Conservation (phyloP, 2,113 vertebrate genomes). For the Oncorhynchus nerka region DNA sequence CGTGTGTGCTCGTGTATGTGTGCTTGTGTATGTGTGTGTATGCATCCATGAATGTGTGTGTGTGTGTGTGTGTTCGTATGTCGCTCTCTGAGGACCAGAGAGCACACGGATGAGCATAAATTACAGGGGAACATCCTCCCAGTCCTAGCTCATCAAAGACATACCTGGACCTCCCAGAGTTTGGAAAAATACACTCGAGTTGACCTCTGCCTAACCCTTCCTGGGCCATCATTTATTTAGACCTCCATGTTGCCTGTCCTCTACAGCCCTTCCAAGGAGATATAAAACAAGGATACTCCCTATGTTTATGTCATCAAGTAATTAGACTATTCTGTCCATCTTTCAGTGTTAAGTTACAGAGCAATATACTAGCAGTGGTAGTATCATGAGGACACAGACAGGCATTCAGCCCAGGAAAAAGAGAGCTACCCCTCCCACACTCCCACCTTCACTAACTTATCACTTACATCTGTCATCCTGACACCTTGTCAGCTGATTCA, state of each 20-base stretch:
- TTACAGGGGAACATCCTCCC: conserved; percentile 33
- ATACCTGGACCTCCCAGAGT: conserved; percentile 28
- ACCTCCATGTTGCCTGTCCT: conserved; percentile 2
- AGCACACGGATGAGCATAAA: conserved; percentile 28
- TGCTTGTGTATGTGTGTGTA: conserved; percentile 21
- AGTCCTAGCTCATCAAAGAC: conserved; percentile 21
- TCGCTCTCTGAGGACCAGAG: neutral
- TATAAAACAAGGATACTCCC: conserved; percentile 37
- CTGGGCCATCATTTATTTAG: conserved; percentile 25
- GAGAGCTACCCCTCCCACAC: conserved; percentile 41
- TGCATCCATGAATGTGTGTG: neutral
- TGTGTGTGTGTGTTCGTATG: neutral
- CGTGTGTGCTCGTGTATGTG: neutral
- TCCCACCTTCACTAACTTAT: neutral
- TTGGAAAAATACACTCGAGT: conserved; percentile 25
- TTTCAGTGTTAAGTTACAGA: conserved; percentile 50
- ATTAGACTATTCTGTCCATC: conserved; percentile 49
- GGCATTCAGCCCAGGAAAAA: conserved; percentile 34
- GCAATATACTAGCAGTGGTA: neutral
- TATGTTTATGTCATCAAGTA: conserved; percentile 55
- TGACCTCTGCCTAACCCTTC: conserved; percentile 13
- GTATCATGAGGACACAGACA: conserved; percentile 14
- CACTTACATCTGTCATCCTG: too few relatives aligned
- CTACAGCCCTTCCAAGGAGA: conserved; percentile 15
- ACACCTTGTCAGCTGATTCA: conserved; percentile 28